phyloP scores from a whole-genome alignment of 2,113 vertebrate genomes.

The Neolamprologus hecqui region DNA sequence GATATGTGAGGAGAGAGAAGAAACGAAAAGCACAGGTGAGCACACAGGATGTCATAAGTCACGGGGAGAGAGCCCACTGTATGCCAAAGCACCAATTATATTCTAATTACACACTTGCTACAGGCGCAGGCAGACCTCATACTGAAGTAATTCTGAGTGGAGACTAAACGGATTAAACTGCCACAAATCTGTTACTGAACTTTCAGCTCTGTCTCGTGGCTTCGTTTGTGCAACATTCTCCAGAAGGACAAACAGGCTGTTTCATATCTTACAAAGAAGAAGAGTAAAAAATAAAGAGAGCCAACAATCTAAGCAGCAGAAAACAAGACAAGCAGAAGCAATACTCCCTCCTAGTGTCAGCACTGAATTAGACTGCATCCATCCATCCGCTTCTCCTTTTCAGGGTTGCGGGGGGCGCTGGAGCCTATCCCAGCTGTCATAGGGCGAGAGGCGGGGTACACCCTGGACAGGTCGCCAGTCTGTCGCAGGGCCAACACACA shows the following conservation, averaged over 20 bases:
- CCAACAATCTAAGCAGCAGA: neutral
- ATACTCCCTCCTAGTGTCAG: constrained; percentile 33
- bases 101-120: neutral
- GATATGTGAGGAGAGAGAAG: neutral
- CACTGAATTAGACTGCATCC: neutral
- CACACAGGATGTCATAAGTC: neutral
- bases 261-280: neutral
- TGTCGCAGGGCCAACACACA: too few relatives aligned
- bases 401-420: too few relatives aligned
- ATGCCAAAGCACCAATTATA: neutral
- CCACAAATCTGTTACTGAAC: neutral
- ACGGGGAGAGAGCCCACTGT: neutral
- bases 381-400: too few relatives aligned
- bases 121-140: neutral
- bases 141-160: neutral
- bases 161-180: neutral
- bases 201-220: neutral
- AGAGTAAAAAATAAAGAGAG: neutral
- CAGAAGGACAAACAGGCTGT: neutral
- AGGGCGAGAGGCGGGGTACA: too few relatives aligned
- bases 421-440: too few relatives aligned
- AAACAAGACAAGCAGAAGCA: neutral
- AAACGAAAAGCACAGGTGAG: neutral
- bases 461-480: too few relatives aligned
- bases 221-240: neutral